A percentile compares a stretch with the other conserved stretches of the same genome.
Conservation (phyloP, 2,888 invertebrate species). For the Spialia ferax region DNA sequence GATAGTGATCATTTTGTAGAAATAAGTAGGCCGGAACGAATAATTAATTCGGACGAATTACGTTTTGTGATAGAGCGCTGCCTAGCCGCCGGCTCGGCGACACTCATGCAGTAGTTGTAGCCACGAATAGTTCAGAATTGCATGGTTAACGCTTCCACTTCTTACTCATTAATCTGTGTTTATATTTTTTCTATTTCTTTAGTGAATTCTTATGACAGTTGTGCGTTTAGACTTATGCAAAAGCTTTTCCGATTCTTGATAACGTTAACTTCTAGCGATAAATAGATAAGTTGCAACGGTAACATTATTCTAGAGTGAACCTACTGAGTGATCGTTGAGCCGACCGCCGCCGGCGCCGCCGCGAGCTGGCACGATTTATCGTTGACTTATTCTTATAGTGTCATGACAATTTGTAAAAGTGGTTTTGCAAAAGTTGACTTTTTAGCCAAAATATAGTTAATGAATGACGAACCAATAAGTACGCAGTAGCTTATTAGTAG, state of each 20-base stretch:
- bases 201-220: slow-evolving; percentile 60
- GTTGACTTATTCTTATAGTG: slow-evolving; percentile 84
- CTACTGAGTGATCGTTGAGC: slow-evolving; percentile 61
- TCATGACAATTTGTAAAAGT: slow-evolving; percentile 84
- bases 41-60: slow-evolving; percentile 84
- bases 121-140: slow-evolving; percentile 32
- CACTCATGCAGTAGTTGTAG: slow-evolving; percentile 50
- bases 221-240: slow-evolving; percentile 61
- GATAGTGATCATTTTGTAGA: slow-evolving; percentile 85
- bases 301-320: slow-evolving; percentile 72
- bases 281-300: slow-evolving; percentile 64
- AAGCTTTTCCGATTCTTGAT: slow-evolving; percentile 66
- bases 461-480: slow-evolving; percentile 82
- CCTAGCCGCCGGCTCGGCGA: slow-evolving; percentile 67
- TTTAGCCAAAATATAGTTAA: slow-evolving; percentile 85
- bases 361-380: slow-evolving; percentile 70
- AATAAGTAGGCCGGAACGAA: slow-evolving; percentile 83
- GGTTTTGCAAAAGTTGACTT: slow-evolving; percentile 86
- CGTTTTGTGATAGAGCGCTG: slow-evolving; percentile 76
- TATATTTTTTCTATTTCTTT: slow-evolving; percentile 61
- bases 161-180: slow-evolving; percentile 51
- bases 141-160: slow-evolving; percentile 66
- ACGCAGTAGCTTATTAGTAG: slow-evolving; percentile 85
- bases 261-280: slow-evolving; percentile 56
- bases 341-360: slow-evolving; percentile 62